Percentiles rank a stretch among this genome's conserved stretches.
These are phyloP conservation scores for Helicoverpa zea DNA, from an alignment of 1,140 invertebrate species.

Conservation along the genomic window DNA sequence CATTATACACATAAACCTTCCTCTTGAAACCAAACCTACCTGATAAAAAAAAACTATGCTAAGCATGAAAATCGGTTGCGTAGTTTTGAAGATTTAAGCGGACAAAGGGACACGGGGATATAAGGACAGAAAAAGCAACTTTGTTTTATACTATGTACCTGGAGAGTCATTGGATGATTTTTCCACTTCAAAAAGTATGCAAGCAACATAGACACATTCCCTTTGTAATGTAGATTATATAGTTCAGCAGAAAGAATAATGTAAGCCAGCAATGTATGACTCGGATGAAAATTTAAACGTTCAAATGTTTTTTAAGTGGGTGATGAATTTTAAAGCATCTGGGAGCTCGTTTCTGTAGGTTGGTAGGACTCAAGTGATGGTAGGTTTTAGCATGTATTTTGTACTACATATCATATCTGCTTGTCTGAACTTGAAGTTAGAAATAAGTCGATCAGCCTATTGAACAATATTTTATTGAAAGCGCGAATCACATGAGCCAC, in stretches of 20 bases:
- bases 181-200: too few species aligned
- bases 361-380: not conserved
- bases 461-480: too few species aligned
- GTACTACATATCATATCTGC: not conserved
- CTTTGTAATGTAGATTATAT: slow-evolving; percentile 43
- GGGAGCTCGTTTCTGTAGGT: not conserved
- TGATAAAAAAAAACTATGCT: too few species aligned
- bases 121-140: not conserved
- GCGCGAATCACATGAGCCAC: too few species aligned
- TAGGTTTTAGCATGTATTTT: not conserved
- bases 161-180: not conserved
- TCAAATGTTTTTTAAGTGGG: slow-evolving; percentile 46
- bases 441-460: not conserved
- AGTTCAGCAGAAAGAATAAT: slow-evolving; percentile 37
- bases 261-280: slow-evolving; percentile 19
- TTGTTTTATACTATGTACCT: too few species aligned
- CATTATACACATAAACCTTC: too few species aligned
- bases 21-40: too few species aligned
- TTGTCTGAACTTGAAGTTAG: too few species aligned
- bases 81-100: too few species aligned
- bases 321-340: slow-evolving; percentile 38
- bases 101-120: not conserved
- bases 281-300: slow-evolving; percentile 37
- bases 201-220: not conserved
- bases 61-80: too few species aligned